Base-by-base conservation (phyloP, 1,140 invertebrate genomes). In the Ceratina japonica region DNA sequence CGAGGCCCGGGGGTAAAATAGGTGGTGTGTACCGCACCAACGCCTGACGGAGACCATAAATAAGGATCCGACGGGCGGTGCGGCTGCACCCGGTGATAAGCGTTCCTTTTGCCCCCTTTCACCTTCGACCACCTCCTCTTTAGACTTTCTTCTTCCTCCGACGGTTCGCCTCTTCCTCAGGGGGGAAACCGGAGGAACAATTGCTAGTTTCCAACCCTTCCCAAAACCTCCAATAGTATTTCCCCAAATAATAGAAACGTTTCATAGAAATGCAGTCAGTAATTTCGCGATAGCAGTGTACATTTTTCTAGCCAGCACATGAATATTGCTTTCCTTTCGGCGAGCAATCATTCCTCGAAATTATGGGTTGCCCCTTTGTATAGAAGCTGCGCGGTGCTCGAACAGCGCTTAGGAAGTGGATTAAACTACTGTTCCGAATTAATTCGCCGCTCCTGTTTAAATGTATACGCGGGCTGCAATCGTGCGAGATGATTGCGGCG, bases 31-130 rank as follows among this genome's bases (percentile, higher is more conserved):
- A 78, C 84, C 76, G 79, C 81, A 83, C 84, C 87, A 85, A 82
- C 74, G 85, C 86, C 86, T 91, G 89, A 91, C 89, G 87, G 87
- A 83, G 87, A 84, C 83, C 87, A 90, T 93, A 92, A 92, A 93
- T 92, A 90, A 92, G 87, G 90, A 92, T 92, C 90, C 91, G 91
- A 90, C 89, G 91, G 90, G 91, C 88, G 90, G 87, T 88, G 87
- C 84, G 87, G 85, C 90, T 91, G 91, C 88, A 86, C 84, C 72
- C 87, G 79, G 89, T 90, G 90, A 93, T 92, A 92, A 92, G 91
- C 91, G 87, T 90, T 88, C 81, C 88, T 89, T 86, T 81, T 51
- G 69, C 84, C 84, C 84, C 74, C 63, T 74, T 73, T 66, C 37
- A 44, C 37, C 37, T 80, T 71, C 64, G 64, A 64, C n/a, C 2